These are phyloP conservation scores for Crocodylus rhombifer DNA, from an alignment of 2,797 vertebrate genomes.

Conservation along the genomic window DNA sequence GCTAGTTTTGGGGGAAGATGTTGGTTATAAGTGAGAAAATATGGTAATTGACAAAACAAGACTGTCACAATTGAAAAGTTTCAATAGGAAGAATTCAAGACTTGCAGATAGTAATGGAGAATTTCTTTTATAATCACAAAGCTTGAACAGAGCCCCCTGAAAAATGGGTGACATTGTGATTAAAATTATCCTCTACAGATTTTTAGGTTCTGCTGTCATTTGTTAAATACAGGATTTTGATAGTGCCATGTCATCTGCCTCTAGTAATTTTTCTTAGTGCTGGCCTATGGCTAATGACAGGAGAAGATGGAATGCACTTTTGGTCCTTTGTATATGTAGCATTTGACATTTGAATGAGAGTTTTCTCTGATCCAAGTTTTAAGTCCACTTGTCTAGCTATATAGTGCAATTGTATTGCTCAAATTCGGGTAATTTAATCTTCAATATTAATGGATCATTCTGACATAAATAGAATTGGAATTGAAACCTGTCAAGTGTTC, in stretches of 20 bases:
- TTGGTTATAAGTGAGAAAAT: no score
- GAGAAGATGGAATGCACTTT: constrained; percentile 43
- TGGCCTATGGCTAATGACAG: constrained; percentile 61
- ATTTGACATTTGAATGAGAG: constrained; percentile 61
- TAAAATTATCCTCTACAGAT: constrained; percentile 8
- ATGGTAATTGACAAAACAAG: neutral
- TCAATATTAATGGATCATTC: constrained; percentile 76
- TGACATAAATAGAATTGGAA: constrained; percentile 78
- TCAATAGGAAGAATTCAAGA: neutral
- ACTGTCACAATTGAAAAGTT: neutral
- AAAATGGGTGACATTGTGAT: neutral
- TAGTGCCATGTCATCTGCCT: constrained; percentile 42
- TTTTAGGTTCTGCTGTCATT: constrained; percentile 44
- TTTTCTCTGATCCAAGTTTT: constrained; percentile 33
- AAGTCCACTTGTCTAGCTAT: constrained; percentile 49
- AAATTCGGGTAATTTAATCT: constrained; percentile 70
- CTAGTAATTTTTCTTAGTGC: constrained; percentile 47
- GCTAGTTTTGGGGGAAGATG: no score
- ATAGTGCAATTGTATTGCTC: constrained; percentile 56
- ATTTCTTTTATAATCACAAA: constrained; percentile 8
- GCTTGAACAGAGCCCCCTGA: constrained; percentile 13
- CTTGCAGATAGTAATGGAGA: neutral
- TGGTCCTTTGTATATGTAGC: constrained; percentile 41
- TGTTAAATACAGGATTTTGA: constrained; percentile 52
- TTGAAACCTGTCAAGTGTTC: constrained; percentile 76